Conservation (phyloP, 2,888 invertebrate species). For the Drosophila anomelani region DNA sequence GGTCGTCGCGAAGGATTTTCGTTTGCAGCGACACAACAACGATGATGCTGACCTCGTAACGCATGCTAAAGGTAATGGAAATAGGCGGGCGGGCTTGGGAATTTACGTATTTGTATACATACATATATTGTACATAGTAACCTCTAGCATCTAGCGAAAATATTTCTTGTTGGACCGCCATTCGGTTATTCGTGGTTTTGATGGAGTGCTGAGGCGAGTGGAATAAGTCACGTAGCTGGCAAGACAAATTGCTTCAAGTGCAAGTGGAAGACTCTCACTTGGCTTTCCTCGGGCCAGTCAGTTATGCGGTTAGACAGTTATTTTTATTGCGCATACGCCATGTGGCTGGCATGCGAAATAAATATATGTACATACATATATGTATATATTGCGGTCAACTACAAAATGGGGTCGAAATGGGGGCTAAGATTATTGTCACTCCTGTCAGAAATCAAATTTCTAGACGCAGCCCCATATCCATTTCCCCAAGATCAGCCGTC, state of each 20-base stretch:
- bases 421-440: conserved; percentile 33
- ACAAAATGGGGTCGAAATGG: conserved; percentile 47
- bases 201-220: conserved; percentile 41
- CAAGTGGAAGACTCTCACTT: conserved; percentile 44
- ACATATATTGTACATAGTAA: conserved; percentile 14
- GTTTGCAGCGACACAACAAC: conserved; percentile 17
- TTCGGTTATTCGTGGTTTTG: conserved; percentile 29
- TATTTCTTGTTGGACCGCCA: conserved; percentile 5
- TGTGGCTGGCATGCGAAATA: conserved; percentile 48
- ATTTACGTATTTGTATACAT: conserved; percentile 5
- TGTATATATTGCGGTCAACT: conserved; percentile 65
- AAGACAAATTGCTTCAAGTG: conserved; percentile 77
- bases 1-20: conserved; percentile 42
- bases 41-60: conserved; percentile 65
- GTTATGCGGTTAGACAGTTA: conserved; percentile 62
- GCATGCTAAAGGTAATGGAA: conserved; percentile 63
- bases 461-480: conserved; percentile 1
- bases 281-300: conserved; percentile 39
- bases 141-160: conserved; percentile 17
- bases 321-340: conserved; percentile 79
- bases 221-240: conserved; percentile 72
- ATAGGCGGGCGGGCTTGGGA: conserved; percentile 24
- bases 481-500: conserved; percentile 8
- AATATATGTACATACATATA: conserved; percentile 42
- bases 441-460: conserved; percentile 41